phyloP scores from a whole-genome alignment of 2,888 invertebrate species.

The Ferrisia virgata region DNA sequence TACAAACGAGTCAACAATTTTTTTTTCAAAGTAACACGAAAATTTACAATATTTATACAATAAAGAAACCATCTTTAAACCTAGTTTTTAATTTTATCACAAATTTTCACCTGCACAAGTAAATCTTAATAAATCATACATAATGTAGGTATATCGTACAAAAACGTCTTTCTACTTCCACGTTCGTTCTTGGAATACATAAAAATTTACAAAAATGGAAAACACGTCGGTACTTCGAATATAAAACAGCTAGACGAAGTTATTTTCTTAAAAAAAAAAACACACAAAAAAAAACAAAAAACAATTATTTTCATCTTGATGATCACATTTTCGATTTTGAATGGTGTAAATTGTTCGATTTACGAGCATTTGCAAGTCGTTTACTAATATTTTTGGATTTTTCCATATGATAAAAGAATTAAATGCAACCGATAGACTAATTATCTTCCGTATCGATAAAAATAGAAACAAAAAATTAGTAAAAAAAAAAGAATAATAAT shows the following conservation, averaged over 20 bases:
- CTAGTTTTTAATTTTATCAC: conserved; percentile 1
- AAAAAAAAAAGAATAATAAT: too few relatives aligned
- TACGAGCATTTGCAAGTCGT: too few relatives aligned
- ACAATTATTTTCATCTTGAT: too few relatives aligned
- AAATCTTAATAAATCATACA: background rate
- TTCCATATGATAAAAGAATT: too few relatives aligned
- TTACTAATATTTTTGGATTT: too few relatives aligned
- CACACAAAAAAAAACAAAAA: too few relatives aligned
- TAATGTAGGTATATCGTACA: background rate
- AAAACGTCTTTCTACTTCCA: background rate
- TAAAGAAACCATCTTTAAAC: background rate
- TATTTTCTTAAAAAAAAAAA: too few relatives aligned
- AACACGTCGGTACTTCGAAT: background rate
- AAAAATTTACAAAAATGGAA: background rate
- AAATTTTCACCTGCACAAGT: conserved; percentile 19
- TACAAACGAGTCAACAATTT: background rate
- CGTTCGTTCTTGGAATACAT: background rate
- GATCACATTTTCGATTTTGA: too few relatives aligned
- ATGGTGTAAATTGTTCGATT: too few relatives aligned
- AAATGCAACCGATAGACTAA: too few relatives aligned
- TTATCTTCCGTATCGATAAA: too few relatives aligned
- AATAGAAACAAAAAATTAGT: too few relatives aligned
- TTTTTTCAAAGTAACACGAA: background rate
- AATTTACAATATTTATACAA: background rate
- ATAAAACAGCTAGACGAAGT: background rate